Conservation (phyloP, 2,113 vertebrate genomes). For the Spilogale gracilis region DNA sequence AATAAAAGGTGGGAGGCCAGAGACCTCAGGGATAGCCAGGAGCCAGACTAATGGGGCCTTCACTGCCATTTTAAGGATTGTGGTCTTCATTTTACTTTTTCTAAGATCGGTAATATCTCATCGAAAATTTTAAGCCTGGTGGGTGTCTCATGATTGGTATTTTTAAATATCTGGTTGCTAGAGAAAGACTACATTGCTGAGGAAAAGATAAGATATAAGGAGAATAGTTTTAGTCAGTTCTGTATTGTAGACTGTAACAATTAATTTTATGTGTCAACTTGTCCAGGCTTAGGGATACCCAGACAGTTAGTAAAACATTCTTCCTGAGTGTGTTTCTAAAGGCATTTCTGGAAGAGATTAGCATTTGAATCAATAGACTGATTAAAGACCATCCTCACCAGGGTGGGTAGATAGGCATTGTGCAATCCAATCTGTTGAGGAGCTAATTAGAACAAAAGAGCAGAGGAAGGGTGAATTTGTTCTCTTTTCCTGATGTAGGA, state of each 20-base stretch:
- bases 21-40: background rate
- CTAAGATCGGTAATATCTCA: background rate
- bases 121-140: background rate
- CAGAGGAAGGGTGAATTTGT: background rate
- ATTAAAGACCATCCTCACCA: background rate
- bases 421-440: background rate
- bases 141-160: background rate
- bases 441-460: background rate
- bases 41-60: background rate
- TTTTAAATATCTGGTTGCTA: background rate
- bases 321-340: background rate
- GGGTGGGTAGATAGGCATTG: background rate
- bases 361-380: background rate
- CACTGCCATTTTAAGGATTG: background rate
- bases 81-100: background rate
- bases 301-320: background rate
- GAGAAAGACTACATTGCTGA: background rate
- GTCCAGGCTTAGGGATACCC: background rate
- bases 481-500: background rate
- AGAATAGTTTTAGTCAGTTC: background rate
- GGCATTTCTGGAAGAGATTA: background rate
- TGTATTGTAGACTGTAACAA: background rate
- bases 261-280: background rate
- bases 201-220: background rate
- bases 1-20: background rate